A percentile compares a stretch with the other conserved stretches of the same genome.
These are phyloP conservation scores for Ranitomeya variabilis DNA, from an alignment of 2,113 vertebrate species.

Conservation along the genomic window DNA sequence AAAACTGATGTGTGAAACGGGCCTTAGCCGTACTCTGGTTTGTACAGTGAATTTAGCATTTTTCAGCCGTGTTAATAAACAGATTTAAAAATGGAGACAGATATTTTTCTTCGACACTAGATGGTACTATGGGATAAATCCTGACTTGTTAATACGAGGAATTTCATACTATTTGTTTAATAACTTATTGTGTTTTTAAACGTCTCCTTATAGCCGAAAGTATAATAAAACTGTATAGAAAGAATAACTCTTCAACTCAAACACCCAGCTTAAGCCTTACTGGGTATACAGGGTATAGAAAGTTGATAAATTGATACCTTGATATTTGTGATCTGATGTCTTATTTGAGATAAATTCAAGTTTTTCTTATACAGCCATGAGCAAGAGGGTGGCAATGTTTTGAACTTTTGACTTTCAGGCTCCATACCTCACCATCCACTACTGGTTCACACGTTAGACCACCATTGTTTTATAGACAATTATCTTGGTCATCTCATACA, in stretches of 20 bases:
- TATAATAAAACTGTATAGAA: not conserved
- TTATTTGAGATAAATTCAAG: too few species aligned
- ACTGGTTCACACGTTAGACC: too few species aligned
- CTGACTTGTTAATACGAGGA: not conserved
- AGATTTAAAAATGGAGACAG: not conserved
- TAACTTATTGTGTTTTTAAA: not conserved
- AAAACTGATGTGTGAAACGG: too few species aligned
- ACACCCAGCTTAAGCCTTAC: not conserved
- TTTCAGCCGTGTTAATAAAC: not conserved
- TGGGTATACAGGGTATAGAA: too few species aligned
- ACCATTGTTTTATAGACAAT: too few species aligned
- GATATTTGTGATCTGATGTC: too few species aligned
- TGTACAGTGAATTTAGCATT: constrained; percentile 12
- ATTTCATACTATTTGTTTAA: not conserved
- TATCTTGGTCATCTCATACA: too few species aligned
- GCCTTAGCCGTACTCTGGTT: not conserved
- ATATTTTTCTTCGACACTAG: constrained; percentile 38
- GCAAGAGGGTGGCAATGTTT: too few species aligned
- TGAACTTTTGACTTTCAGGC: too few species aligned
- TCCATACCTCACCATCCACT: too few species aligned
- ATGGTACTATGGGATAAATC: constrained; percentile 38
- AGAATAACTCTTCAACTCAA: not conserved
- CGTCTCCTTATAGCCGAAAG: not conserved
- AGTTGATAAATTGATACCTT: too few species aligned
- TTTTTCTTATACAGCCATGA: too few species aligned